These are phyloP conservation scores for Phalloptychus januarius DNA, from an alignment of 2,797 vertebrate genomes.

Conservation along the genomic window DNA sequence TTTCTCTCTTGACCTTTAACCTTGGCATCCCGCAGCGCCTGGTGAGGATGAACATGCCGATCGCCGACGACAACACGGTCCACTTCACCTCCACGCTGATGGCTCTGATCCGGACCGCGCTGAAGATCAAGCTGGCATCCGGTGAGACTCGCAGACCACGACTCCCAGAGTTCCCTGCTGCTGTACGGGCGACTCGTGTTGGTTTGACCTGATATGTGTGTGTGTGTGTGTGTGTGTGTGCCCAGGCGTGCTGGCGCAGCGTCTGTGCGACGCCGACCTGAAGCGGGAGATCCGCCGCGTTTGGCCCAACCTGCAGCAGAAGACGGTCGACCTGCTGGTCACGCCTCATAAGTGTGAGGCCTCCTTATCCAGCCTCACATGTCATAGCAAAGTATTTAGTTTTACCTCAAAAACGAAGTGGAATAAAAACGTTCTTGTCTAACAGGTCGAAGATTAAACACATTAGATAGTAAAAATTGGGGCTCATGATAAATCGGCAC, in stretches of 20 bases:
- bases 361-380: background rate
- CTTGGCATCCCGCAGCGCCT: conserved; percentile 82
- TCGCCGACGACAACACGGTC: conserved; percentile 90
- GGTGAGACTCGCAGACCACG: conserved; percentile 76
- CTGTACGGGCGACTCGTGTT: conserved; percentile 2
- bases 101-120: conserved; percentile 95
- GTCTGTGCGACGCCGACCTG: conserved; percentile 89
- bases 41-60: conserved; percentile 99
- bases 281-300: conserved; percentile 91
- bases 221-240: conserved; percentile 7
- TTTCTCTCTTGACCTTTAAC: background rate
- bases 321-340: conserved; percentile 92
- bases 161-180: conserved; percentile 31
- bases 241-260: conserved; percentile 89
- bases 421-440: no score
- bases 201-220: conserved; percentile 50
- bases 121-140: conserved; percentile 96
- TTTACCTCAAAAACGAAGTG: no score
- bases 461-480: no score
- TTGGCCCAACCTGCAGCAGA: conserved; percentile 93
- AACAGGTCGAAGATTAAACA: no score
- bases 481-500: no score
- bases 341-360: conserved; percentile 95
- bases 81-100: conserved; percentile 98
- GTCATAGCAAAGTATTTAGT: no score